Evolutionary conservation across 2,888 invertebrate genomes (phyloP).

Genomic region (Itoplectis maculator): DNA sequence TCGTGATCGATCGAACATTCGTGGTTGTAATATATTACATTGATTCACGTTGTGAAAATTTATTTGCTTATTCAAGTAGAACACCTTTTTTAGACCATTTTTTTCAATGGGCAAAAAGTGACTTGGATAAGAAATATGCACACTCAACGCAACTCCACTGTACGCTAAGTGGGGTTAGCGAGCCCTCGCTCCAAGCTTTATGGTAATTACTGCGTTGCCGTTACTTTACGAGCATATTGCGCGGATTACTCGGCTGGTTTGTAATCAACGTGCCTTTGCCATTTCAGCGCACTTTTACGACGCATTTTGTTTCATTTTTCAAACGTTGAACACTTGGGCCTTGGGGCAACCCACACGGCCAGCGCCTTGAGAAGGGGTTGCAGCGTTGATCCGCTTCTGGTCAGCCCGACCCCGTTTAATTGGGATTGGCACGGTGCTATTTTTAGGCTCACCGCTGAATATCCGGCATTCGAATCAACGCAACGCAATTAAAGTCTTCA

Average conservation of each 20-base stretch:
- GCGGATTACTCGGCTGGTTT: constrained; percentile 49
- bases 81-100: no score
- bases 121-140: no score
- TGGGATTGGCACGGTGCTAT: no score
- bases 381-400: no score
- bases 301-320: constrained; percentile 32
- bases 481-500: neutral
- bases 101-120: neutral
- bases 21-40: constrained; percentile 45
- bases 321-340: neutral
- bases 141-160: neutral
- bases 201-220: constrained; percentile 51
- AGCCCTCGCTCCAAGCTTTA: neutral
- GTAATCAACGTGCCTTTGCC: constrained; percentile 24
- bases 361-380: no score
- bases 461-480: neutral
- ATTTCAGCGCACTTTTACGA: constrained; percentile 62
- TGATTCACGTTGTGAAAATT: no score
- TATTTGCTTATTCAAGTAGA: no score
- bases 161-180: neutral
- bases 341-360: neutral
- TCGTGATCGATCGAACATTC: constrained; percentile 63
- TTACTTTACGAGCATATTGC: constrained; percentile 62
- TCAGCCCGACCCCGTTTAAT: no score
- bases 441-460: neutral